Conservation (phyloP, 2,113 vertebrate species). For the Mugil cephalus region DNA sequence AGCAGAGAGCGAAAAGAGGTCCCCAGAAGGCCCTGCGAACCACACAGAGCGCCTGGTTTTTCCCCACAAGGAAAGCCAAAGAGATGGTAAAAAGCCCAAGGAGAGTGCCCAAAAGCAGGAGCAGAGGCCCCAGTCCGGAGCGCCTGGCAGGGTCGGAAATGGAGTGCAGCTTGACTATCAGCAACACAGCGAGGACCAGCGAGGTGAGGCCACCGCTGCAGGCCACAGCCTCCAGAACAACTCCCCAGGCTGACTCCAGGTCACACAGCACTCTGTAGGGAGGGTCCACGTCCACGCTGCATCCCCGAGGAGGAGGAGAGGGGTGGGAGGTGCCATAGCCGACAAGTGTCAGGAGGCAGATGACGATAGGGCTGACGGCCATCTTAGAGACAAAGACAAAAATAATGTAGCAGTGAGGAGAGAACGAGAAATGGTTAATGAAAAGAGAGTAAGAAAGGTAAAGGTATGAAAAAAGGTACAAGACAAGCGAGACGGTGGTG, state of each 20-base stretch:
- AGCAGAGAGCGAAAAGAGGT: slow-evolving; percentile 93
- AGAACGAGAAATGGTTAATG: background rate
- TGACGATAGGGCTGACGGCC: slow-evolving; percentile 76
- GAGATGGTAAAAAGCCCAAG: slow-evolving; percentile 93
- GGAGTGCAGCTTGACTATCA: slow-evolving; percentile 89
- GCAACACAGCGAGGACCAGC: slow-evolving; percentile 87
- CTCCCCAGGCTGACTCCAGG: slow-evolving; percentile 96
- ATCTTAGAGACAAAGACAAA: slow-evolving; percentile 74
- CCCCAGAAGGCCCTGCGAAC: slow-evolving; percentile 94
- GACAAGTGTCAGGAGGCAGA: slow-evolving; percentile 88
- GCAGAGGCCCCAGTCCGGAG: slow-evolving; percentile 90
- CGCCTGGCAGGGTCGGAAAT: slow-evolving; percentile 91
- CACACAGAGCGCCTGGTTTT: slow-evolving; percentile 89
- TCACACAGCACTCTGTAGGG: slow-evolving; percentile 93
- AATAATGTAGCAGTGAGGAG: slow-evolving; percentile 4
- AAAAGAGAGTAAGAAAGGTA: slow-evolving; percentile 8
- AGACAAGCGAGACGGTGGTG: slow-evolving; percentile 8
- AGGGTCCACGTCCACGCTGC: slow-evolving; percentile 89
- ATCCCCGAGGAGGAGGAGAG: slow-evolving; percentile 87
- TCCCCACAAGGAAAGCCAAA: slow-evolving; percentile 93
- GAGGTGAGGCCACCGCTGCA: slow-evolving; percentile 90
- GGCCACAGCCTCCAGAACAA: slow-evolving; percentile 93
- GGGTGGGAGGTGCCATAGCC: slow-evolving; percentile 85
- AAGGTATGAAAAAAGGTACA: slow-evolving; percentile 19
- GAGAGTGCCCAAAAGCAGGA: slow-evolving; percentile 92